These are phyloP conservation scores for Pentalonia nigronervosa DNA, from an alignment of 1,140 invertebrate genomes.

Conservation along the genomic window DNA sequence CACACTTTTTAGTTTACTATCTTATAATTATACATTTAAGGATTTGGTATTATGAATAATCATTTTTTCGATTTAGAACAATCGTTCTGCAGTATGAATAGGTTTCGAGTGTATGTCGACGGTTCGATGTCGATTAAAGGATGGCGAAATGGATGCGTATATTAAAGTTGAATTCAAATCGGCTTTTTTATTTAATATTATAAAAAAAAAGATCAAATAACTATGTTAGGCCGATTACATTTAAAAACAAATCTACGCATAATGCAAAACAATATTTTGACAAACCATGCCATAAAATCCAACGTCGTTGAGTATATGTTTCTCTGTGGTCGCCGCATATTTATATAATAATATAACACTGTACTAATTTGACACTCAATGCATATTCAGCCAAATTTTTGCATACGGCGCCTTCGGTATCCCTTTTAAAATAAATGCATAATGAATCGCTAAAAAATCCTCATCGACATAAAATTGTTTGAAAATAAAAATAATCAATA, in stretches of 20 bases:
- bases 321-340: neutral
- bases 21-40: no score
- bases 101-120: neutral
- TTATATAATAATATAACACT: neutral
- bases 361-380: neutral
- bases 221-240: neutral
- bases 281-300: neutral
- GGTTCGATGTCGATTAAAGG: neutral
- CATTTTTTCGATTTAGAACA: neutral
- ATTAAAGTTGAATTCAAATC: neutral
- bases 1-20: no score
- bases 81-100: neutral
- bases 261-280: neutral
- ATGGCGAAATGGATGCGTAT: neutral
- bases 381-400: constrained; percentile 4
- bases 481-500: constrained; percentile 10
- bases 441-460: neutral
- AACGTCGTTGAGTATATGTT: neutral
- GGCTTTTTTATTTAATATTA: neutral
- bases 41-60: no score
- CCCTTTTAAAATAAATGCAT: neutral
- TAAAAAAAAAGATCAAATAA: neutral
- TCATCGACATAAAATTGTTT: neutral
- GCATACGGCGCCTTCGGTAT: neutral
- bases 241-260: neutral